Base-by-base conservation (phyloP, 2,888 invertebrate species). In the Andrena hattorfiana region DNA sequence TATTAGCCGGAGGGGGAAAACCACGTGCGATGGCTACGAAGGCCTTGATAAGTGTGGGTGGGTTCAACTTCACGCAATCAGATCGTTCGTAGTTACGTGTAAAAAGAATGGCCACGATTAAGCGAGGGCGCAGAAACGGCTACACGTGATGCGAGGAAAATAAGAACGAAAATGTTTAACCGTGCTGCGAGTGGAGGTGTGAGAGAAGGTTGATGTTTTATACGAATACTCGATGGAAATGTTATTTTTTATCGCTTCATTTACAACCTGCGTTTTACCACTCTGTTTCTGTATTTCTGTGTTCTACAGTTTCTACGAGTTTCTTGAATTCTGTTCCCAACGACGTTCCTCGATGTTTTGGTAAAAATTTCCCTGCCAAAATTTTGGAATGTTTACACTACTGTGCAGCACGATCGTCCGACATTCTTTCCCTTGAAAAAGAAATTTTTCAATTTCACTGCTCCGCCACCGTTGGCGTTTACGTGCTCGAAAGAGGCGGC, bases 1-100 rank as follows among this genome's bases (percentile, higher is more conserved):
- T 89, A 85, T 85, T 89, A 87, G 83, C 80, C 81, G 67, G 8
- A 13, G 63, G 66, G 60, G 71, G 42, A 42, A 75, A 81, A 85
- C 60, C 72, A 63, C 68, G 73, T 64, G 76, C 75, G 67, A 80
- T 78, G 64, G 75, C 71, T 75, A 68, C 81, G 28, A 67, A 67
- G 48, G 71, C 78, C 69, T 79, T 71, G 79, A 78, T 77, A 77
- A 56, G 79, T 76, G 77, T 75, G 64, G 20, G 75, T 56, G 67
- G 28, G 64, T 35, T 13, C 26, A 35, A 64, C 64, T 48, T 42
- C 67, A 28, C 59, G 66, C 67, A 13, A 59, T 67, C 42, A 30
- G 30, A 59, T 74, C 26, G 62, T 62, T 62, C n/a, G 16, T 62
- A 23, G 28, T 60, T 49, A 62, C 30, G 70, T 16, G 16, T 13